Evolutionary conservation across 2,797 vertebrate species (phyloP).

Genomic region (Pogoniulus pusillus): DNA sequence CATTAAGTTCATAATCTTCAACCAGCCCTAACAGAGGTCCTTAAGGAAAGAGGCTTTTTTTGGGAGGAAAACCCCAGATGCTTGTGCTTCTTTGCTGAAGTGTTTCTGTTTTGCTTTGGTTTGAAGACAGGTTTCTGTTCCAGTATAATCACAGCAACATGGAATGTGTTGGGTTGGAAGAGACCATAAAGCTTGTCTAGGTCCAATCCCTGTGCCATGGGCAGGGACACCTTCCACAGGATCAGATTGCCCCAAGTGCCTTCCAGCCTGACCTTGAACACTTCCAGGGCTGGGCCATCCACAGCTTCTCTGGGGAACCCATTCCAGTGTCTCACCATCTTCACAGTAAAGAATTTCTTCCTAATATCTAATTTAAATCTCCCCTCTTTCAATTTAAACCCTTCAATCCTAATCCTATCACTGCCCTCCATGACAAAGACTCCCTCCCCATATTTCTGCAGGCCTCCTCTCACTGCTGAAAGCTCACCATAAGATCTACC

Average conservation of each 20-base stretch:
- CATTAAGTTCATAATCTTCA: not conserved
- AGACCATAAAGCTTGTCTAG: too few relatives aligned
- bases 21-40: not conserved
- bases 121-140: not conserved
- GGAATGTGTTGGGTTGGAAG: not conserved
- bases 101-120: not conserved
- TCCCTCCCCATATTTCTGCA: not conserved
- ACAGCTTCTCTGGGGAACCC: too few relatives aligned
- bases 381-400: not conserved
- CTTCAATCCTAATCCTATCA: not conserved
- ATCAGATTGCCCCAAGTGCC: not conserved
- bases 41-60: not conserved
- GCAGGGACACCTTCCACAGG: not conserved
- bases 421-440: not conserved
- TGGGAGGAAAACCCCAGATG: not conserved
- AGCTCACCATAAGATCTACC: not conserved
- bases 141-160: not conserved
- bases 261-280: not conserved
- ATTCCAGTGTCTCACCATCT: too few relatives aligned
- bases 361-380: not conserved
- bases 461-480: not conserved
- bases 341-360: too few relatives aligned
- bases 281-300: not conserved
- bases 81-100: not conserved
- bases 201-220: too few relatives aligned